phyloP scores from a whole-genome alignment of 2,113 vertebrate genomes.

The Grammomys dolichurus region DNA sequence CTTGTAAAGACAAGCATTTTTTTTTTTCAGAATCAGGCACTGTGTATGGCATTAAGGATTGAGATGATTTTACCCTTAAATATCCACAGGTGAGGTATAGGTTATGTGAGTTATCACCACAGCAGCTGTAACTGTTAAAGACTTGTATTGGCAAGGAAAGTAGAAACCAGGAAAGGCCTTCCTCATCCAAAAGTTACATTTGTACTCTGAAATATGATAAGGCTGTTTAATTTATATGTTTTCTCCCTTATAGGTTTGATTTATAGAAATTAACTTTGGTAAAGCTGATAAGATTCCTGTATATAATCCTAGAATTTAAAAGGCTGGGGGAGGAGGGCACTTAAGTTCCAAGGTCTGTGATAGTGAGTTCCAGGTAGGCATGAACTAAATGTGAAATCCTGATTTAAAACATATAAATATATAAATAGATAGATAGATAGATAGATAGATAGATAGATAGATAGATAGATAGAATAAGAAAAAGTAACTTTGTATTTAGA shows the following conservation, averaged over 20 bases:
- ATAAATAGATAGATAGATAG: neutral
- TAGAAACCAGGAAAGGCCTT: conserved; percentile 23
- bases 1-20: neutral
- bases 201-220: conserved; percentile 37
- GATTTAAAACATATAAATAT: neutral
- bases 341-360: neutral
- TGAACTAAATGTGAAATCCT: neutral
- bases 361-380: neutral
- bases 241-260: conserved; percentile 31
- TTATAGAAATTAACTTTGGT: conserved; percentile 50
- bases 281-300: neutral
- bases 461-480: neutral
- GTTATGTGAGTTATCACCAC: neutral
- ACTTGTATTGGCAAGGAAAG: conserved; percentile 33
- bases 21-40: conserved; percentile 34
- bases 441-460: neutral
- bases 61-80: conserved; percentile 25
- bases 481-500: conserved; percentile 41
- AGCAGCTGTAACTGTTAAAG: conserved; percentile 4
- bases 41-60: neutral
- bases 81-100: neutral
- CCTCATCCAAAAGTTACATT: neutral
- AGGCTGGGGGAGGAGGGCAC: neutral
- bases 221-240: neutral
- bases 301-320: neutral